A percentile compares a stretch with the other conserved stretches of the same genome.
phyloP scores from a whole-genome alignment of 2,113 vertebrate species.

The Melospiza melodia region DNA sequence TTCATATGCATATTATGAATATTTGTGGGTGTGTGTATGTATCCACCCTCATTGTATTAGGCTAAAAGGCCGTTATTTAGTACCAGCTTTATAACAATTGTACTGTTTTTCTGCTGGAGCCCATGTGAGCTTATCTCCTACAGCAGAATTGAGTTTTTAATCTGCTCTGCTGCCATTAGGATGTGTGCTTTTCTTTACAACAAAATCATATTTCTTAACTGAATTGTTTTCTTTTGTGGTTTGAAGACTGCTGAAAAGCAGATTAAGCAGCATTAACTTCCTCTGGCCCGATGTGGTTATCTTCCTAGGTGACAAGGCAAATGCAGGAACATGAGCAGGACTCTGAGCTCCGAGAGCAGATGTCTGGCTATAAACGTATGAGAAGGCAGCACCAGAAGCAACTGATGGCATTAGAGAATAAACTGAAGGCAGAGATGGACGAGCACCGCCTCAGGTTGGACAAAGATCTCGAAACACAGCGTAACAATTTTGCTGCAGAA shows the following conservation, averaged over 20 bases:
- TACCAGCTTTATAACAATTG: background rate
- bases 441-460: conserved; percentile 96
- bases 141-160: conserved; percentile 15
- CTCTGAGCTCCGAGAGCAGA: conserved; percentile 96
- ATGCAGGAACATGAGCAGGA: conserved; percentile 99
- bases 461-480: conserved; percentile 98
- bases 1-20: background rate
- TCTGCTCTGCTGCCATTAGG: conserved; percentile 6
- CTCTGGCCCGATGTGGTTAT: background rate
- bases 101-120: background rate
- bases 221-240: background rate
- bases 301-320: conserved; percentile 92
- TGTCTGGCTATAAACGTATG: conserved; percentile 98
- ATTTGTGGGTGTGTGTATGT: background rate
- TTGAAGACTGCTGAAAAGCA: conserved; percentile 21
- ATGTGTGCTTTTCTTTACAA: background rate
- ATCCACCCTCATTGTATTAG: background rate
- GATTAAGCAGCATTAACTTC: conserved; percentile 20
- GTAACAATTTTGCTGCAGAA: conserved; percentile 93
- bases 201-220: background rate
- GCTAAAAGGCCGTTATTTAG: conserved; percentile 3
- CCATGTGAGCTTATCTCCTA: background rate
- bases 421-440: conserved; percentile 97
- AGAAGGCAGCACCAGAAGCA: conserved; percentile 98
- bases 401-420: conserved; percentile 96